Conservation (phyloP, 2,797 vertebrate genomes). For the Sebastes vulpes region DNA sequence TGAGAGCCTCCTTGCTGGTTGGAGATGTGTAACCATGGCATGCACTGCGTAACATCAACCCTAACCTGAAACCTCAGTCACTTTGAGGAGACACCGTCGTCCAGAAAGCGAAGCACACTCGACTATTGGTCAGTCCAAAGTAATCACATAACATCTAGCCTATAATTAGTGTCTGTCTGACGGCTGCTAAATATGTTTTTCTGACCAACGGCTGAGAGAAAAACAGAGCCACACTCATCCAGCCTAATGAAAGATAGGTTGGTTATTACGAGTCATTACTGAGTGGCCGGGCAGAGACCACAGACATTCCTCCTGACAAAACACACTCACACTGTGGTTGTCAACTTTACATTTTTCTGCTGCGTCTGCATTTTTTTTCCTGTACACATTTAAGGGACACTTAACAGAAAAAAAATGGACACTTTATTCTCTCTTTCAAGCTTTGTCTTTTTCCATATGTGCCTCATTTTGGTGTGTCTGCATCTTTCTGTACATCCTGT, state of each 20-base stretch:
- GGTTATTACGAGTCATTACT: slow-evolving; percentile 63
- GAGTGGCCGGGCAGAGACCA: slow-evolving; percentile 39
- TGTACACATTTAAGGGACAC: slow-evolving; percentile 41
- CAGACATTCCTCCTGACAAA: slow-evolving; percentile 68
- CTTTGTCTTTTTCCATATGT: slow-evolving; percentile 35
- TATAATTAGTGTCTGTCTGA: slow-evolving; percentile 6
- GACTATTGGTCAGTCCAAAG: not conserved
- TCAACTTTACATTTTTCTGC: slow-evolving; percentile 60
- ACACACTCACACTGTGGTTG: slow-evolving; percentile 61
- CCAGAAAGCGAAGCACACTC: not conserved
- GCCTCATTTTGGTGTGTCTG: not conserved
- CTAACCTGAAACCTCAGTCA: not conserved
- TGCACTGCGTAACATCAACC: not conserved
- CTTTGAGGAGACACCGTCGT: not conserved
- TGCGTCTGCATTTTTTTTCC: slow-evolving; percentile 54
- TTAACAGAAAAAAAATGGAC: slow-evolving; percentile 24
- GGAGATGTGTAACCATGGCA: not conserved
- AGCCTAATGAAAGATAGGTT: slow-evolving; percentile 54
- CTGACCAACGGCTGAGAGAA: slow-evolving; percentile 35
- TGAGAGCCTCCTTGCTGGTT: not conserved
- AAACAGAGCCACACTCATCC: slow-evolving; percentile 16
- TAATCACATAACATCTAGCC: not conserved
- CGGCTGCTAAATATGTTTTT: slow-evolving; percentile 33
- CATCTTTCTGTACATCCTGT: slow-evolving; percentile 13
- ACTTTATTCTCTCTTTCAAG: slow-evolving; percentile 16